These are phyloP conservation scores for Gobio gobio DNA, from an alignment of 2,113 vertebrate species.

Conservation along the genomic window DNA sequence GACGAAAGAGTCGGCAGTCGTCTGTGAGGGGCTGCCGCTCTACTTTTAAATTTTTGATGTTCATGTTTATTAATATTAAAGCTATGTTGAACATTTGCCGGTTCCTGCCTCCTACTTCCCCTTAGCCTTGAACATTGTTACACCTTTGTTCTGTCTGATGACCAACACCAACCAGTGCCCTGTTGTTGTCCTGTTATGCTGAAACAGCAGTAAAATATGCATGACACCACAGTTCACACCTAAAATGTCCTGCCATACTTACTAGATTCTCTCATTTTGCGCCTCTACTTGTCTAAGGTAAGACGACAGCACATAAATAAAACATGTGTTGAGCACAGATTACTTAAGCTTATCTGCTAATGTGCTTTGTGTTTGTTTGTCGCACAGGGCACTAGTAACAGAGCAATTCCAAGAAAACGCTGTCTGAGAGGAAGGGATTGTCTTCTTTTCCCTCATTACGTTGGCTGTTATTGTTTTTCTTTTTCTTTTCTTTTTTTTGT, in stretches of 20 bases:
- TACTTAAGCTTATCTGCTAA: constrained; percentile 45
- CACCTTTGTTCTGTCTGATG: neutral
- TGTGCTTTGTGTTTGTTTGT: constrained; percentile 30
- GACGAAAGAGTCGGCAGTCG: too few relatives aligned
- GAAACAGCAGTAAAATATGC: constrained; percentile 46
- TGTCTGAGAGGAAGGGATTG: constrained; percentile 1
- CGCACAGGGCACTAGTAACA: neutral
- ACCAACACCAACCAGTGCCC: neutral
- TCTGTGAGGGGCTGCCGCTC: too few relatives aligned
- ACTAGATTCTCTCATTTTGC: constrained; percentile 44
- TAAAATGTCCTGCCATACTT: constrained; percentile 43
- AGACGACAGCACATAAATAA: constrained; percentile 46
- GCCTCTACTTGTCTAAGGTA: constrained; percentile 7
- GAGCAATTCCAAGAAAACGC: constrained; percentile 13
- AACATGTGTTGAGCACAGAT: constrained; percentile 48
- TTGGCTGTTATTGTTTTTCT: constrained; percentile 1
- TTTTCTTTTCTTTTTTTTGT: neutral
- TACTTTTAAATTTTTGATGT: too few relatives aligned
- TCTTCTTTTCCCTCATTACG: constrained; percentile 13
- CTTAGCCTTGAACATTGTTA: too few relatives aligned
- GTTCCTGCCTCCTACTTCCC: too few relatives aligned
- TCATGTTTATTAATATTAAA: too few relatives aligned
- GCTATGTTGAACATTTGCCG: too few relatives aligned
- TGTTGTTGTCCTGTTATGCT: neutral
- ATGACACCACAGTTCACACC: constrained; percentile 36